Conservation (phyloP, 2,797 vertebrate genomes). For the Pseudopleuronectes americanus region DNA sequence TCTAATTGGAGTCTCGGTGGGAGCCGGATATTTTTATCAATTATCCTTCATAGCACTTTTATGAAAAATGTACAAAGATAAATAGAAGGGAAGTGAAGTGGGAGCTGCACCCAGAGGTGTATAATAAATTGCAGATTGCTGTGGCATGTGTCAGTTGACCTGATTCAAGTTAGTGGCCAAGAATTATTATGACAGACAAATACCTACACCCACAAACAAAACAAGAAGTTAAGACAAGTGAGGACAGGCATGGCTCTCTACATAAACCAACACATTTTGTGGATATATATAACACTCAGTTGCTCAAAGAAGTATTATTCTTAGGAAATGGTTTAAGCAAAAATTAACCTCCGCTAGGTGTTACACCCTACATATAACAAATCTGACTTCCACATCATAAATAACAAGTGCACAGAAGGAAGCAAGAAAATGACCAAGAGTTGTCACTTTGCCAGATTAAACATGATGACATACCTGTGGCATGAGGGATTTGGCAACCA, state of each 20-base stretch:
- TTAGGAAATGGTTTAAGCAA: background rate
- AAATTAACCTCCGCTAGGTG: background rate
- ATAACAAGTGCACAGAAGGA: background rate
- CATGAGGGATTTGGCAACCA: conserved; percentile 97
- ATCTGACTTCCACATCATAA: background rate
- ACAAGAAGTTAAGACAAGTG: background rate
- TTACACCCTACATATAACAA: background rate
- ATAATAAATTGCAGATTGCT: background rate
- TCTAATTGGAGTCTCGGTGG: background rate
- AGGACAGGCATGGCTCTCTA: background rate
- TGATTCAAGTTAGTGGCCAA: too few relatives aligned
- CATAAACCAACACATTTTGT: background rate
- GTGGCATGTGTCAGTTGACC: background rate
- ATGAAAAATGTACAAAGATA: too few relatives aligned
- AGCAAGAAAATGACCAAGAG: background rate
- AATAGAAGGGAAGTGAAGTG: too few relatives aligned
- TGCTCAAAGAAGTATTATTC: background rate
- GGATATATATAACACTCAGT: background rate
- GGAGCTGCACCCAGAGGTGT: background rate
- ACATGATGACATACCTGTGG: conserved; percentile 89
- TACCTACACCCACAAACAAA: too few relatives aligned
- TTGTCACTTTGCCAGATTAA: background rate
- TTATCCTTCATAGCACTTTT: too few relatives aligned
- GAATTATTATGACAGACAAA: too few relatives aligned
- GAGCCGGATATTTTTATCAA: too few relatives aligned